Evolutionary conservation across 1,140 invertebrate genomes (phyloP).

Genomic region (Dendrolimus punctatus): DNA sequence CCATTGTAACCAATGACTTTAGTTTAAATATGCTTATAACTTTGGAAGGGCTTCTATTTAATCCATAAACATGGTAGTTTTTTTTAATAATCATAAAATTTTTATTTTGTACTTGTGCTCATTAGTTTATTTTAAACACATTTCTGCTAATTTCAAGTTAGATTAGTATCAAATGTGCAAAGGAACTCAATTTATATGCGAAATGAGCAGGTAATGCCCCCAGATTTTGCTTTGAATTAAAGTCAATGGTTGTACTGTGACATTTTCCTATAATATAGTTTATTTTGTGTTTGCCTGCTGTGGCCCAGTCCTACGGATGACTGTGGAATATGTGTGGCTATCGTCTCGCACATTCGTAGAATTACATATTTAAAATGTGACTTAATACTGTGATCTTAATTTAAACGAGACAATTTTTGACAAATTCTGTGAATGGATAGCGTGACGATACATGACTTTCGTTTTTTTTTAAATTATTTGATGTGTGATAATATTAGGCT

Average conservation of each 20-base stretch:
- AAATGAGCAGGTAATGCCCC: slow-evolving; percentile 16
- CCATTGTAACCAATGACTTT: slow-evolving; percentile 30
- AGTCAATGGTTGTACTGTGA: slow-evolving; percentile 39
- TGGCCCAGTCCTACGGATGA: slow-evolving; percentile 54
- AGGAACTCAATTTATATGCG: slow-evolving; percentile 5
- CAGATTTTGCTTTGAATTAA: slow-evolving; percentile 23
- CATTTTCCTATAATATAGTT: slow-evolving; percentile 44
- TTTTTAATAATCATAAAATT: slow-evolving; percentile 6
- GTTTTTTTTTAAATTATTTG: slow-evolving; percentile 57
- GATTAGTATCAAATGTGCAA: slow-evolving; percentile 13
- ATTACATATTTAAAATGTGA: slow-evolving; percentile 62
- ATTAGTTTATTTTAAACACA: slow-evolving; percentile 28
- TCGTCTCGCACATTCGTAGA: slow-evolving; percentile 58
- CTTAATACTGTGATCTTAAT: slow-evolving; percentile 72
- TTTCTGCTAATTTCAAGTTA: slow-evolving; percentile 13
- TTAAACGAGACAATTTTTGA: slow-evolving; percentile 67
- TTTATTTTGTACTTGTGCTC: slow-evolving; percentile 27
- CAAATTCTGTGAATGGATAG: slow-evolving; percentile 57
- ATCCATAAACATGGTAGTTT: slow-evolving; percentile 23
- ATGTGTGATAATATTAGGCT: slow-evolving; percentile 63
- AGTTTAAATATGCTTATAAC: slow-evolving; percentile 12
- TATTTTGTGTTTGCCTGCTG: slow-evolving; percentile 34
- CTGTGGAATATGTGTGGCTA: slow-evolving; percentile 66
- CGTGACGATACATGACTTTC: slow-evolving; percentile 49
- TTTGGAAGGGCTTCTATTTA: slow-evolving; percentile 29